A percentile compares a stretch with the other conserved stretches of the same genome.
Conservation (phyloP, 2,113 vertebrate species). For the Ailurus styani region DNA sequence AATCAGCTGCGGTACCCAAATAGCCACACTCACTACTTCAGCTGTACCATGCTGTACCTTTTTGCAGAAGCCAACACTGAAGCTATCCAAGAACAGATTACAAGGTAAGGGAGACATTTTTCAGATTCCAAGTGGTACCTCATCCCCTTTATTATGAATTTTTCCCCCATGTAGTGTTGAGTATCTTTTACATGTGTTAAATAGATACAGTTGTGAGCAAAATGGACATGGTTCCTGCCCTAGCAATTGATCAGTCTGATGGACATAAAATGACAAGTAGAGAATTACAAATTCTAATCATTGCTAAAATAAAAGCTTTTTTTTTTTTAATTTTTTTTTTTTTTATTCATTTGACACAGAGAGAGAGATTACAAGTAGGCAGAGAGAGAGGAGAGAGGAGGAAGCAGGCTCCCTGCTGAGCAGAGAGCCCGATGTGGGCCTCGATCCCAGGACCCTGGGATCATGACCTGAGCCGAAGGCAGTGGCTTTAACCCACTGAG, state of each 20-base stretch:
- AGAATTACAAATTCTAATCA: neutral
- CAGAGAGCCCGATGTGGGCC: no score
- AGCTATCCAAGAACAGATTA: conserved; percentile 99
- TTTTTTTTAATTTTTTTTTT: no score
- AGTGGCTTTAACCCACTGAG: no score
- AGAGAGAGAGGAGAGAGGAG: no score
- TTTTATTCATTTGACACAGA: no score
- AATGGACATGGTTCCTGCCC: neutral
- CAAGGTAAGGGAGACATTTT: conserved; percentile 83
- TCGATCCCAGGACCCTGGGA: no score
- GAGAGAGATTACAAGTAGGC: no score
- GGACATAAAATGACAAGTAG: neutral
- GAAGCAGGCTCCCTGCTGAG: no score
- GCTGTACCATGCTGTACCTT: conserved; percentile 98
- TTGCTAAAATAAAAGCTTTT: neutral
- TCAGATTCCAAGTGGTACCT: neutral
- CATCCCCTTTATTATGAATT: neutral
- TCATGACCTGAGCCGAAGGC: no score
- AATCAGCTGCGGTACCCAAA: conserved; percentile 99
- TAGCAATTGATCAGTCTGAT: neutral
- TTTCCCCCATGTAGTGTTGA: neutral
- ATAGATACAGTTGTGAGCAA: neutral
- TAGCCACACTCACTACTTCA: conserved; percentile 99
- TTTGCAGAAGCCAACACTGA: conserved; percentile 99
- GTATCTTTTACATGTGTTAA: neutral